Evolutionary conservation across 2,888 invertebrate species (phyloP), one percentile per base, ranked within the genome.

Genomic region (Conus canariensis): DNA sequence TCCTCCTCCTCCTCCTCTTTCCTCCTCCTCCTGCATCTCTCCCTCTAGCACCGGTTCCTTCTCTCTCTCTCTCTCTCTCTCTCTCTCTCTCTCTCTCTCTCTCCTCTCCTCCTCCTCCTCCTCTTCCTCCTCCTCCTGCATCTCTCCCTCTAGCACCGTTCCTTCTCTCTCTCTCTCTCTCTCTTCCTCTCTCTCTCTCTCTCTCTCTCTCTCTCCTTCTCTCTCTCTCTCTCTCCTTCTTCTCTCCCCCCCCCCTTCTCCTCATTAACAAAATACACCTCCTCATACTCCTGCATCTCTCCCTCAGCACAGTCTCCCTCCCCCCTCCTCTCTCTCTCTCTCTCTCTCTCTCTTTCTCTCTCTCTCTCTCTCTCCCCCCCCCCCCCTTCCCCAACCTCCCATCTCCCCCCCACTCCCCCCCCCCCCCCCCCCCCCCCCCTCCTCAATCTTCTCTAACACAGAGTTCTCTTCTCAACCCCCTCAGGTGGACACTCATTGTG

Each of bases 111-210:
- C n/a, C n/a, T n/a, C n/a, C n/a, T n/a, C 60, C 30, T 16, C 30
- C 16, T 30, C 30, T 30, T 30, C 25, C 30, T 30, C 30, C 0
- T 30, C 0, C 30, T 30, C 30, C 30, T 30, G 30, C 30, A 30
- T 30, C 64, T 86, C 59, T 87, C 88, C 74, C 77, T 88, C 88
- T 88, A 14, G 74, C 74, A 56, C n/a, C 74, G 45, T 16, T 74
- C 74, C 77, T 58, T 60, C 56, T 58, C 58, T 19, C 30, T 25
- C 58, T 58, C 77, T 77, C 60, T 14, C 14, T 14, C 60, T 14
- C 14, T 14, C 60, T 14, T 60, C 60, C 60, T 14, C 14, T 14
- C 60, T 14, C 14, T 14, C 14, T 14, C 60, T 14, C 14, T 14
- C 14, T 88, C 88, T 77, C 74, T 56, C 60, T 56, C 77, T 56